These are phyloP conservation scores for Aricia agestis DNA, from an alignment of 1,140 invertebrate genomes.

Conservation along the genomic window DNA sequence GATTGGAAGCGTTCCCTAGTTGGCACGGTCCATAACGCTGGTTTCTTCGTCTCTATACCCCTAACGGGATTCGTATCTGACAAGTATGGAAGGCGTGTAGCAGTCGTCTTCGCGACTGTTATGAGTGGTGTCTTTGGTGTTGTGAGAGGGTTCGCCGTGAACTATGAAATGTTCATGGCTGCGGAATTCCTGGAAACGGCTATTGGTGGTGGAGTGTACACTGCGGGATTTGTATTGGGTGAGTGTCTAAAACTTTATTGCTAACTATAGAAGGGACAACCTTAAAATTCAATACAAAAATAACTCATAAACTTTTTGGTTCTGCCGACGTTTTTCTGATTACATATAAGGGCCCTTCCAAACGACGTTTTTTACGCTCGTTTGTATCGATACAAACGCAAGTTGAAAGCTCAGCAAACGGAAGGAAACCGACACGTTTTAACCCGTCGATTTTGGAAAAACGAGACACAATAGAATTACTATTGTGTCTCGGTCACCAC, in stretches of 20 bases:
- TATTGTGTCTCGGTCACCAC: no score
- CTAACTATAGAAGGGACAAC: background rate
- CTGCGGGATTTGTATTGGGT: conserved; percentile 79
- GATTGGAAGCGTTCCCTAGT: conserved; percentile 84
- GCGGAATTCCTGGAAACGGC: conserved; percentile 82
- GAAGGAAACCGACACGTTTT: no score
- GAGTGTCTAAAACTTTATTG: conserved; percentile 28
- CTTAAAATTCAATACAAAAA: no score
- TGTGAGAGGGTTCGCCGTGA: conserved; percentile 79
- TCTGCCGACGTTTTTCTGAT: no score
- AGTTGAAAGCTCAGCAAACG: no score
- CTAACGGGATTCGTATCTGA: conserved; percentile 82
- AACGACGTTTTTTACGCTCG: no score
- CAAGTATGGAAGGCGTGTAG: conserved; percentile 78
- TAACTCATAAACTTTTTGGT: no score
- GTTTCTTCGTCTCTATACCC: conserved; percentile 82
- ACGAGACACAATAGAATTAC: no score
- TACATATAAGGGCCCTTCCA: no score
- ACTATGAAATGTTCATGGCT: conserved; percentile 79
- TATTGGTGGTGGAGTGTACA: conserved; percentile 80
- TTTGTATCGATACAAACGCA: no score
- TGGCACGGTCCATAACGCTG: conserved; percentile 83
- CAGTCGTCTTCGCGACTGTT: conserved; percentile 78
- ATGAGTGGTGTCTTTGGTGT: conserved; percentile 79
- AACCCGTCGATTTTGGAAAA: no score